Base-by-base conservation (phyloP, 2,113 vertebrate species). In the Salvelinus fontinalis region DNA sequence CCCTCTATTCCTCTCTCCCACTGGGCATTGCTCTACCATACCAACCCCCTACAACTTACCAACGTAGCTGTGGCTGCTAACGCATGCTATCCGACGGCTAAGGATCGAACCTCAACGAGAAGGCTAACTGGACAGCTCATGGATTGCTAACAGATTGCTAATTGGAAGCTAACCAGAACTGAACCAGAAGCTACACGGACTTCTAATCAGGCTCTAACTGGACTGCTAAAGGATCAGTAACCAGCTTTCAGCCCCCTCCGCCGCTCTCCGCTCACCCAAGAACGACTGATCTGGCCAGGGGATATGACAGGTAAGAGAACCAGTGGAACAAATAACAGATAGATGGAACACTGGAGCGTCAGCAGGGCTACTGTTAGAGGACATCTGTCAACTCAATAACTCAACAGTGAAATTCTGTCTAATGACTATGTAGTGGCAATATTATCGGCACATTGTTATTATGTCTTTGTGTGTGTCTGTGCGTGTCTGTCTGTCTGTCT, bases 301-400 rank as follows among this genome's bases (percentile, higher is more conserved):
- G 81, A 86, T 77, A 94, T 93, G 93, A 92, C 81, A 93, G 93
- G 93, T 94, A 90, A 77, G 92, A 68, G 65, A 22, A 26, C 12
- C 1, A 51, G 34, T 24, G 1, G 44, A 68, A 29, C 29, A 44
- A 9, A 9, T 11, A 44, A 5, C 20, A 3, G 16, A 20, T 9
- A 34, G 3, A 24, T 3, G 44, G 18, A 70, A 54, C 16, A 54
- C 12, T 54, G 51, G 16, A 18, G 13, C 22, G 2, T 26, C 22
- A 64, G 8, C 5, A 16, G 20, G 16, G 8, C 3, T n/a, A 4
- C n/a, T 24, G 60, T 39, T 71, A 82, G 67, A 79, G 83, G 78
- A 83, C 73, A 81, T 79, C 29, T 8, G 26, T 86, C 80, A 83
- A 74, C 71, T 77, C 68, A 78, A 12, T 44, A 2, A 24, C 39